A percentile compares a stretch with the other conserved stretches of the same genome.
phyloP scores from a whole-genome alignment of 2,113 vertebrate genomes.

The Bostrychus sinensis region DNA sequence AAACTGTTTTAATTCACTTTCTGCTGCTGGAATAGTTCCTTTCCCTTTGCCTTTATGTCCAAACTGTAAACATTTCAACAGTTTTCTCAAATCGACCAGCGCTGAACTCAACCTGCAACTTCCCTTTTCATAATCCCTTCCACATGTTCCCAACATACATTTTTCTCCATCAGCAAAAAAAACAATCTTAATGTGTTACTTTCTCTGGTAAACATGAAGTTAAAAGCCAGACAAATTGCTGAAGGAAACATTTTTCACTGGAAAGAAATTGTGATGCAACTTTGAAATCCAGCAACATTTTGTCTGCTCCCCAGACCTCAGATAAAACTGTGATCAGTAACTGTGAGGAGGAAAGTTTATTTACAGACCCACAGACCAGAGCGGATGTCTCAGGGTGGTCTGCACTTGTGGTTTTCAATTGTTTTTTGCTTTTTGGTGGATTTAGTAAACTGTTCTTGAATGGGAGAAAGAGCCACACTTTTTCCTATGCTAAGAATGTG shows the following conservation, averaged over 20 bases:
- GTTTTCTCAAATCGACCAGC: background rate
- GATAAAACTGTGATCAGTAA: conserved; percentile 1
- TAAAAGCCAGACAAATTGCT: conserved; percentile 18
- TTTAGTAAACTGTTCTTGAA: background rate
- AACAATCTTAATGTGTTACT: conserved; percentile 4
- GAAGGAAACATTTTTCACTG: conserved; percentile 14
- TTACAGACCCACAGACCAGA: background rate
- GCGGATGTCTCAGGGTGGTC: conserved; percentile 1
- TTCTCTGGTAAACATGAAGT: background rate
- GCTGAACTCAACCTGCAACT: background rate
- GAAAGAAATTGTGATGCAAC: conserved; percentile 35
- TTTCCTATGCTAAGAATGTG: too few relatives aligned
- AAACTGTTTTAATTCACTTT: background rate
- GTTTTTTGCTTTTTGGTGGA: background rate
- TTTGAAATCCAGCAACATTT: conserved; percentile 11
- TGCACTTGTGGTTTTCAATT: background rate
- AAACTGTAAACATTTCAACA: conserved; percentile 1
- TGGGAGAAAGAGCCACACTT: background rate
- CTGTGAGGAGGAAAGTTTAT: conserved; percentile 1
- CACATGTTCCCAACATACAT: background rate
- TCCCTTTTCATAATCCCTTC: conserved; percentile 8
- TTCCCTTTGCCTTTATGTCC: background rate
- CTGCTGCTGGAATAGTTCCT: too few relatives aligned
- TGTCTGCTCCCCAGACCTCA: background rate
- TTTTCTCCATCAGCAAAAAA: too few relatives aligned